A percentile compares a stretch with the other conserved stretches of the same genome.
phyloP scores from a whole-genome alignment of 2,113 vertebrate species.

The Neolamprologus caudopunctatus region DNA sequence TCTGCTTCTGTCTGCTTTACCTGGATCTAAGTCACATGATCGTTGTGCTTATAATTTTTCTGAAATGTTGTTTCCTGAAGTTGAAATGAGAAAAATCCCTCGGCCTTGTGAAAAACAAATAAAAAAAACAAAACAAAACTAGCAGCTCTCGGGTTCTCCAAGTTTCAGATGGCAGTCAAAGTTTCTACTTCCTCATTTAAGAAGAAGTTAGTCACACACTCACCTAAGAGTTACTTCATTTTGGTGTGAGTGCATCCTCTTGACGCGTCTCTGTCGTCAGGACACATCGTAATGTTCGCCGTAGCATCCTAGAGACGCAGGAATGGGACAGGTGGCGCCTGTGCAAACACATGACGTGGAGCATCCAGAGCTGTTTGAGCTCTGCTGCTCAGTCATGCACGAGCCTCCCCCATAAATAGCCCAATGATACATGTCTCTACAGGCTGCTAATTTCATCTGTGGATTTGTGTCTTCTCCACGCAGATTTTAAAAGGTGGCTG shows the following conservation, averaged over 20 bases:
- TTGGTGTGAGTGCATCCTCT: neutral
- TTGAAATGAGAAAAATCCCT: neutral
- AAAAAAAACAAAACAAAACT: fast-evolving
- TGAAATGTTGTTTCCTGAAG: neutral
- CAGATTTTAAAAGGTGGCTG: neutral
- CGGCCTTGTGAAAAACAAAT: neutral
- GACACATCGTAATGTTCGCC: neutral
- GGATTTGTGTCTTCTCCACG: neutral
- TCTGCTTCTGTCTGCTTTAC: neutral
- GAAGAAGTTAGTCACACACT: neutral
- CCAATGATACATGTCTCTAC: neutral
- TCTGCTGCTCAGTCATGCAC: neutral
- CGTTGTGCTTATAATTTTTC: neutral
- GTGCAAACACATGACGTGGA: conserved; percentile 26
- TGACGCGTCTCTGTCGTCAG: conserved; percentile 7
- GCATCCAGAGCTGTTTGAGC: neutral
- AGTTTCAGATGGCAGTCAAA: neutral
- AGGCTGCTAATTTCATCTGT: neutral
- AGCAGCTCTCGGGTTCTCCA: neutral
- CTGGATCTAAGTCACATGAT: neutral
- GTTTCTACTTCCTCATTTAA: neutral
- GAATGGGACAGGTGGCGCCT: conserved; percentile 49
- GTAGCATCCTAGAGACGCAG: conserved; percentile 29
- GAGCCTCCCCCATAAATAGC: neutral
- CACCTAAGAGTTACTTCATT: neutral